Evolutionary conservation across 2,888 invertebrate genomes (phyloP).

Genomic region (Alviniconcha strummeri): DNA sequence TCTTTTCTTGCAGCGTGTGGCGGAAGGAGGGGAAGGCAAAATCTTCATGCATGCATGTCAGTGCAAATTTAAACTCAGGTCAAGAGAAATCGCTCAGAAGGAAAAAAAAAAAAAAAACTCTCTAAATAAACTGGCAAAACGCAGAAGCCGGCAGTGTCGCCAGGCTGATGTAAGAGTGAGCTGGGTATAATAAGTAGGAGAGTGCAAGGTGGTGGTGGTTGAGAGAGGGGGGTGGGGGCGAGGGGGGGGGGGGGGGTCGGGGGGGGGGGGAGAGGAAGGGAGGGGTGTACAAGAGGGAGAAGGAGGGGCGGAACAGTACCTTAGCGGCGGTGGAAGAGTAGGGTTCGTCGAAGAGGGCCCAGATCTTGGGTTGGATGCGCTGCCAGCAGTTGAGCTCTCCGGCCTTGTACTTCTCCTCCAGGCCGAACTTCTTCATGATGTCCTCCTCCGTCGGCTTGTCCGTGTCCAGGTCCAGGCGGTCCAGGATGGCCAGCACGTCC

Average conservation of each 20-base stretch:
- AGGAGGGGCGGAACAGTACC: slow-evolving; percentile 77
- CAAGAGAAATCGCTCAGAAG: not conserved
- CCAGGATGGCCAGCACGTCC: slow-evolving; percentile 97
- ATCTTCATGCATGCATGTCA: slow-evolving; percentile 8
- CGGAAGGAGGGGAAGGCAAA: not conserved
- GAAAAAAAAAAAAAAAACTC: not conserved
- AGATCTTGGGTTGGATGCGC: slow-evolving; percentile 95
- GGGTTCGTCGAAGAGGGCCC: slow-evolving; percentile 99
- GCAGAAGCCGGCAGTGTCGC: too few relatives aligned
- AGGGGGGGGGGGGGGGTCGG: not conserved
- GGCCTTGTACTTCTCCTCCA: slow-evolving; percentile 75
- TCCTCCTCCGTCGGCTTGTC: slow-evolving; percentile 98
- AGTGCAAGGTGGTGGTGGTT: not conserved
- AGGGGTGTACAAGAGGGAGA: not conserved
- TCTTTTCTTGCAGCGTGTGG: too few relatives aligned
- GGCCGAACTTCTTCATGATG: slow-evolving; percentile 94
- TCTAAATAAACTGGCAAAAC: not conserved
- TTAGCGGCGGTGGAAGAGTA: slow-evolving; percentile 98
- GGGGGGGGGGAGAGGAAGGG: not conserved
- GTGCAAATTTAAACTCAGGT: slow-evolving; percentile 10
- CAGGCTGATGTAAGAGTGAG: too few relatives aligned
- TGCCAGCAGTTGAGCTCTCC: slow-evolving; percentile 84
- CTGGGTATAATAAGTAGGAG: not conserved
- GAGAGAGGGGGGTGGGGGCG: not conserved
- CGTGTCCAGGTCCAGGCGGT: slow-evolving; percentile 96